These are phyloP conservation scores for Dasysyrphus albostriatus DNA, from an alignment of 2,888 invertebrate genomes.

Conservation along the genomic window DNA sequence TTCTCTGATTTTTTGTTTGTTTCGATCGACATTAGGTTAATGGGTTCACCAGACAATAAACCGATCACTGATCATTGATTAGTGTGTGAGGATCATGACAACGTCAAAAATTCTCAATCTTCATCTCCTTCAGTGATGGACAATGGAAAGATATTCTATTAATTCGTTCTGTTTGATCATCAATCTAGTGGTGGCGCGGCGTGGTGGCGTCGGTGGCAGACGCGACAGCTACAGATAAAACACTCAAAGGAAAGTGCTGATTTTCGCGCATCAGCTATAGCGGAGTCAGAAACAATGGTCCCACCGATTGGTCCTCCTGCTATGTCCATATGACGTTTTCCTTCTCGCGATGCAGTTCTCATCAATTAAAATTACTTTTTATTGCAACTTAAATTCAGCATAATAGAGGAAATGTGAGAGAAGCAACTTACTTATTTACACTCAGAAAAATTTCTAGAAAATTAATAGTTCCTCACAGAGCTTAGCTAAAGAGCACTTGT, in stretches of 20 bases:
- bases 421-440: neutral
- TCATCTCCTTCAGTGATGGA: constrained; percentile 1
- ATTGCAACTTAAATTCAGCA: constrained; percentile 2
- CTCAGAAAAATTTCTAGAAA: neutral
- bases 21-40: constrained; percentile 74
- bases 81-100: constrained; percentile 49
- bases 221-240: constrained; percentile 15
- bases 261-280: neutral
- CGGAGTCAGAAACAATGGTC: neutral
- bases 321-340: neutral
- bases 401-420: neutral
- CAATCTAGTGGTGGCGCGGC: neutral
- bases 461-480: neutral
- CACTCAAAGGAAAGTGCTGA: constrained; percentile 44
- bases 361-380: constrained; percentile 58
- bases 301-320: constrained; percentile 8
- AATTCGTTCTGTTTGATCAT: constrained; percentile 46
- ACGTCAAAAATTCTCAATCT: constrained; percentile 29
- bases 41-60: constrained; percentile 65
- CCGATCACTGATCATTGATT: constrained; percentile 49
- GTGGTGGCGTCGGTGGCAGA: neutral
- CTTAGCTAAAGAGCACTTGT: no score
- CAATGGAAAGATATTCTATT: constrained; percentile 42
- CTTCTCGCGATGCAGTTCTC: constrained; percentile 14
- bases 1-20: constrained; percentile 56